Base-by-base conservation (phyloP, 1,140 invertebrate genomes). In the Sarcophaga bullata region DNA sequence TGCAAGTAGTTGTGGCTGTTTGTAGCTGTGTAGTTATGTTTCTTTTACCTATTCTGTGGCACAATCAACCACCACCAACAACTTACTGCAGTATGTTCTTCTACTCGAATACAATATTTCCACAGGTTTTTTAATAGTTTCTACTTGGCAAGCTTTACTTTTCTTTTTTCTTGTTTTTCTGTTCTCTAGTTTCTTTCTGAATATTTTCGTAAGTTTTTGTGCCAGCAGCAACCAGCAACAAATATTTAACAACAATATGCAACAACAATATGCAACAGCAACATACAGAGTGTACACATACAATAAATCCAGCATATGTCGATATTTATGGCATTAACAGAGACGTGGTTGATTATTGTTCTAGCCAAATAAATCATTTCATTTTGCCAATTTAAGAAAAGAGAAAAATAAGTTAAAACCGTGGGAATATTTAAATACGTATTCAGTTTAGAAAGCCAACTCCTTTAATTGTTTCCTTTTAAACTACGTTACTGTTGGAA, bases 31-130 rank as follows among this genome's bases (percentile, higher is more conserved):
- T 37, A 1, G 1, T 37, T 58, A 15, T 6, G 11, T 58, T 58
- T 58, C n/a, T n/a, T 54, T 13, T 15, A 9, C 13, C 15, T n/a
- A 58, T 37, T 37, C 54, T 58, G n/a, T 58, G 15, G 11, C n/a
- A 58, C n/a, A 58, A 58, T 58, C 15, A 58, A 58, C 54, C 54
- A 58, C 54, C 54, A n/a, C n/a, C 11, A 58, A n/a, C 62, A 68
- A 17, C 62, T 68, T 68, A 68, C 62, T 68, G 62, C 62, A 68
- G 62, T 68, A 68, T 68, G 17, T 68, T 68, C 25, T 68, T 68
- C 25, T 37, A 37, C 25, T 37, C 25, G 17, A 68, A 68, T 7
- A 19, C n/a, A 19, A 58, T n/a, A 19, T 68, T 19, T 9, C 8
- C 19, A 68, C 62, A 68, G 62, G 62, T 68, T 68, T 37, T 37